Evolutionary conservation across 2,888 invertebrate species (phyloP).

Genomic region (Rhagophthalmus giganteus): DNA sequence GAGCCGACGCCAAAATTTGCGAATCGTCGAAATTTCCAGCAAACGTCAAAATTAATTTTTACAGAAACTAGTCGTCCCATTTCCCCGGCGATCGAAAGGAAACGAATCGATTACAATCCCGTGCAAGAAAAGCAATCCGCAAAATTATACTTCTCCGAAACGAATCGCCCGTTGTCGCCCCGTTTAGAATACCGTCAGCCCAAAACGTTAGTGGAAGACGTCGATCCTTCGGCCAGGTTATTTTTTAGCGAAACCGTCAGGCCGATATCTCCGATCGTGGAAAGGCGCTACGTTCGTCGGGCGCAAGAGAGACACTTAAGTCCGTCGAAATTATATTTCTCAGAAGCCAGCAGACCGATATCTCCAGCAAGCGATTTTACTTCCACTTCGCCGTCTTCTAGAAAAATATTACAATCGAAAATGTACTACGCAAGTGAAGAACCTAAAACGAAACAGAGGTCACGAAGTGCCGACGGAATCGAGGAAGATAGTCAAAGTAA

Average conservation of each 20-base stretch:
- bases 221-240: not conserved
- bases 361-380: constrained; percentile 60
- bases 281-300: not conserved
- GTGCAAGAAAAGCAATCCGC: no score
- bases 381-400: constrained; percentile 67
- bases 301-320: constrained; percentile 32
- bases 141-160: not conserved
- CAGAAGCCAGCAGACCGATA: not conserved
- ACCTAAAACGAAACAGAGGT: constrained; percentile 50
- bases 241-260: not conserved
- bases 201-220: not conserved
- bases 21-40: no score
- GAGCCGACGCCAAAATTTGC: no score
- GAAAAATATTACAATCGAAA: constrained; percentile 63
- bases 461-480: constrained; percentile 69
- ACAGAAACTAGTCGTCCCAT: constrained; percentile 5
- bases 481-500: constrained; percentile 54
- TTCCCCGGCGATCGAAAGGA: constrained; percentile 3
- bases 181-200: not conserved
- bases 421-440: constrained; percentile 30
- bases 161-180: not conserved
- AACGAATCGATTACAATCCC: not conserved
- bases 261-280: constrained; percentile 24
- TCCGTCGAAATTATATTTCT: constrained; percentile 13
- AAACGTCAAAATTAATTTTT: constrained; percentile 2